Evolutionary conservation across 1,140 invertebrate genomes (phyloP), one percentile per base, ranked within the genome.

Genomic region (Patella vulgata): DNA sequence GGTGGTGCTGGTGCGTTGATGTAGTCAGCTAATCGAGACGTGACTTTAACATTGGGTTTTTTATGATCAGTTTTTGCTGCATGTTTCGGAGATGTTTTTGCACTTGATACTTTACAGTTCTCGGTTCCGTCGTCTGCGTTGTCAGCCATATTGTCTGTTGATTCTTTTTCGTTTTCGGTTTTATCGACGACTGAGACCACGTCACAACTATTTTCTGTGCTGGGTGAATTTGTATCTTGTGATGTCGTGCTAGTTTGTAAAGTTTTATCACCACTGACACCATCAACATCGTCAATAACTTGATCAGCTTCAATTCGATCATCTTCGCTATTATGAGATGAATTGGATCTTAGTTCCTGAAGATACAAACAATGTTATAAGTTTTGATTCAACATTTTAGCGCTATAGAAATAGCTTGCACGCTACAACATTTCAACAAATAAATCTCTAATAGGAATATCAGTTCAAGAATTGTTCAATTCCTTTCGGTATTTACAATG

Each of bases 91-190:
- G 52, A 9, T 33, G 31, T 48, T 71, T 75, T 31, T 62, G 44
- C 42, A 27, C 47, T 39, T 59, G 63, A n/a, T 25, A n/a, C 27
- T 59, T 66, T 70, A 27, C 44, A 57, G 1, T 65, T 70, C 31
- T 58, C 47, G 28, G 25, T 46, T 25, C 65, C 51, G 66, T 54
- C 59, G 87, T 89, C 87, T 86, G 86, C 14, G 33, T 5, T 8
- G 51, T 48, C 31, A 3, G 31, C 63, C 51, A 27, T 57, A 17
- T 56, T 44, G 14, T 14, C 33, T 28, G 23, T 27, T 27, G 8
- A 36, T 14, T 33, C 40, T 1, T 52, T 39, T 2, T 47, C 59
- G 8, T 42, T 48, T 25, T 51, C 53, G 23, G 63, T 53, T 17
- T 53, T 54, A 21, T 64, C 60, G 39, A 66, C 59, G 27, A 61